Base-by-base conservation (phyloP, 1,140 invertebrate species). In the Bombus breviceps region DNA sequence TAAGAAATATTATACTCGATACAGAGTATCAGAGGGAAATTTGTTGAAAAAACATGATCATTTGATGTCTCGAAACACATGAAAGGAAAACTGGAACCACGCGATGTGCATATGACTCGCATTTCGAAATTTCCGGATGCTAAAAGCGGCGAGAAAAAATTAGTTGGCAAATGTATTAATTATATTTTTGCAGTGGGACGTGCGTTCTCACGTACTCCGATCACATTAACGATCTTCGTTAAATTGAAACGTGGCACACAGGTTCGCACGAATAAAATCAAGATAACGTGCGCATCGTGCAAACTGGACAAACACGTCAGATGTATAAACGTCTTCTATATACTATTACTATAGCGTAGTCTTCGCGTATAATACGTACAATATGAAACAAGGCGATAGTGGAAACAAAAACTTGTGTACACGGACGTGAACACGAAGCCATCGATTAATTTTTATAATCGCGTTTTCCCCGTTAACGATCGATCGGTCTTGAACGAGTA, bases 401-500 rank as follows among this genome's bases (percentile, higher is more conserved):
- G 47, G 6, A 18, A 47, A 53, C 47, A 53, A 53, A 53, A 53
- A 18, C 47, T 22, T 8, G 59, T 1, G 28, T 12, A n/a, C 39
- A 8, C 32, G 10, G 34, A 13, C 39, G 43, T 10, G 59, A 62
- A 62, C 28, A 13, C 59, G 59, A n/a, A 62, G 28, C 28, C 37
- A 13, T 59, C 76, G 69, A 80, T 80, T 85, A 62, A 85, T 85
- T 85, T 85, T 85, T 85, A 32, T 43, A 72, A 73, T 72, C 83
- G 76, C 39, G 57, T 85, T 80, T 82, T 81, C 78, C 57, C 72
- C 80, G 83, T 89, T 88, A 79, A 81, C 37, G 72, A 78, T 83
- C 84, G 88, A 86, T 86, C 88, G 88, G 71, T 86, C 77, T 66
- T n/a, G 69, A 79, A 89, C 66, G 62, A 53, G 37, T 62, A 80